phyloP scores from a whole-genome alignment of 30 jellyfish, hydroid and myxozoan species.

The Hydractinia echinata region DNA sequence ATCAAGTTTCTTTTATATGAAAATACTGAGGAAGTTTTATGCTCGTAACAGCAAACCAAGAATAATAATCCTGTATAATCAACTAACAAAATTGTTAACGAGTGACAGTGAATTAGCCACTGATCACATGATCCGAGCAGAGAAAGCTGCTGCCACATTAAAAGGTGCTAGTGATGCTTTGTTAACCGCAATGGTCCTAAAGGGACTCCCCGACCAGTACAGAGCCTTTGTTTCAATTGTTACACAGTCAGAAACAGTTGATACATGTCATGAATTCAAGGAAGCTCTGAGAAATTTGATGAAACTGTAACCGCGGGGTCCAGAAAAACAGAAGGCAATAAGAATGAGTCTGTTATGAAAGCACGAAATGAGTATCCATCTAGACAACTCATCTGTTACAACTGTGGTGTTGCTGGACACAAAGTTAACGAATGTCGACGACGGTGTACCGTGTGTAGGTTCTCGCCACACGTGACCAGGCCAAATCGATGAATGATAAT shows the following conservation, averaged over 20 bases:
- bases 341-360: neutral
- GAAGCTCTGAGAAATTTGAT: constrained; percentile 38
- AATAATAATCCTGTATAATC: constrained; percentile 42
- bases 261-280: constrained; percentile 23
- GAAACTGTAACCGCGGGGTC: constrained; percentile 3
- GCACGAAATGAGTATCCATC: neutral
- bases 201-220: constrained; percentile 5
- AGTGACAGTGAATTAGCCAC: constrained; percentile 30
- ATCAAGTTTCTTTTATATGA: neutral
- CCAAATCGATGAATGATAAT: constrained; percentile 3
- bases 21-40: neutral
- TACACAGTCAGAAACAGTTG: constrained; percentile 36
- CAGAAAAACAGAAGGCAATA: neutral
- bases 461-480: constrained; percentile 15
- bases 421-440: constrained; percentile 40
- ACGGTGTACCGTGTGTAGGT: constrained; percentile 25
- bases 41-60: constrained; percentile 57
- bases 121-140: constrained; percentile 49
- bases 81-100: constrained; percentile 41
- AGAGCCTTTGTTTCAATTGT: neutral
- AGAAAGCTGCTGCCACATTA: constrained; percentile 44
- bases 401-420: constrained; percentile 51
- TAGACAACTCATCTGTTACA: constrained; percentile 23
- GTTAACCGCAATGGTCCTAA: constrained; percentile 35
- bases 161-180: constrained; percentile 40